Evolutionary conservation across 2,113 vertebrate species (phyloP), one percentile per base, ranked within the genome.

Genomic region (Grammomys dolichurus): DNA sequence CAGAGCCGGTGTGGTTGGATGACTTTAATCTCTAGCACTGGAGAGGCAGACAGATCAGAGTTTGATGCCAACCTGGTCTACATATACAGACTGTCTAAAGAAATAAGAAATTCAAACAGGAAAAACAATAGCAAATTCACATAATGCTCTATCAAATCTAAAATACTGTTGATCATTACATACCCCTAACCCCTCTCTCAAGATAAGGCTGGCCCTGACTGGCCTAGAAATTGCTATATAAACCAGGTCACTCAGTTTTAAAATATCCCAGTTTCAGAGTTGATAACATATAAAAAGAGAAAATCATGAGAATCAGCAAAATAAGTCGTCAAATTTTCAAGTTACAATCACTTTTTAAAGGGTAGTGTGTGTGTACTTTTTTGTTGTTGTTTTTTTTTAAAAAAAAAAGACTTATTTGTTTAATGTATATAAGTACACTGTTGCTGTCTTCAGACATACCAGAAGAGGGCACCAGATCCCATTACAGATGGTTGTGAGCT

Each of bases 291-390:
- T 16, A 31, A 43, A 91, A 75, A 86, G 16, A 36, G 20, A 81
- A 94, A 81, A 72, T 33, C 26, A 92, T 70, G 93, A 78, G 43
- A 92, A 92, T 78, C 40, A 97, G 76, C 19, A 94, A n/a, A 89
- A 7, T 72, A 81, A 93, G n/a, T 51, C 40, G 48, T 63, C 40
- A 7, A 33, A 33, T 60, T 70, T 89, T 82, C 67, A 94, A 72
- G 89, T 3, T 60, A 28, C 2, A 69, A 40, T 84, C 69, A 89
- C 48, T 70, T 84, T 96, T 78, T 40, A 87, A 87, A 69, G 58
- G 63, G 58, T 13, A 63, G 56, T 56, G 5, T 56, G 51, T 54
- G 19, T 33, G 11, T 54, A 40, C 3, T 54, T 54, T 54, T 54
- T 48, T 48, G 46, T 48, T 63, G 20, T 63, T 63, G 4, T 22